Evolutionary conservation across 2,113 vertebrate genomes (phyloP), one percentile per base, ranked within the genome.

Genomic region (Grammomys dolichurus): DNA sequence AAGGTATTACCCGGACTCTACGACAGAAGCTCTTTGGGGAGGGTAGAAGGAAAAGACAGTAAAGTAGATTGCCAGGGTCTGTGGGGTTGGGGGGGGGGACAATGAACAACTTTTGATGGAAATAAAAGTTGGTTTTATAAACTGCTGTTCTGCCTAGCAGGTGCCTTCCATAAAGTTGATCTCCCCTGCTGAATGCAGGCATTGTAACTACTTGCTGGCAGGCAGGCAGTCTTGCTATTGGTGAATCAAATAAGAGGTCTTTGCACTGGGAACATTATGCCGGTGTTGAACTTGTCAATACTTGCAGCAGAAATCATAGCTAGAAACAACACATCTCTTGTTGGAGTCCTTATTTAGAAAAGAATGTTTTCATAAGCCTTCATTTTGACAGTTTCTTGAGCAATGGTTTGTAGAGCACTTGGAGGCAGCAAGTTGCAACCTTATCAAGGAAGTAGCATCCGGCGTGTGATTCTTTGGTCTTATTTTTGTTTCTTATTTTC

Each of bases 381-480:
- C 94, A 58, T 97, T 98, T 94, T 96, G 95, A 95, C 91, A 91
- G 54, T 96, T 97, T 96, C 69, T 96, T 94, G 56, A 67, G 92
- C 94, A 94, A 4, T 94, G 33, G 81, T 97, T 92, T 90, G 75
- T 92, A 58, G 81, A 94, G 78, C 87, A 87, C 67, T 88, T 90
- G 56, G 60, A 70, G 88, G 80, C 94, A 86, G 46, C 63, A 90
- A 92, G 90, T 95, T 97, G 90, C 85, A 91, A 13, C 19, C 56
- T 8, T 95, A 36, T 89, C 96, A 97, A 97, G 96, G 95, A 97
- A 97, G 95, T 97, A 92, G 93, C 77, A 56, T 22, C 87, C 90
- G 48, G 54, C 94, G 24, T 96, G 75, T 93, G 93, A 93, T 69
- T 96, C 67, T 97, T 73, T 97, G 84, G 90, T 67, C 48, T 78